Evolutionary conservation across 2,113 vertebrate genomes (phyloP), one percentile per base, ranked within the genome.

Genomic region (Oreamnos americanus): DNA sequence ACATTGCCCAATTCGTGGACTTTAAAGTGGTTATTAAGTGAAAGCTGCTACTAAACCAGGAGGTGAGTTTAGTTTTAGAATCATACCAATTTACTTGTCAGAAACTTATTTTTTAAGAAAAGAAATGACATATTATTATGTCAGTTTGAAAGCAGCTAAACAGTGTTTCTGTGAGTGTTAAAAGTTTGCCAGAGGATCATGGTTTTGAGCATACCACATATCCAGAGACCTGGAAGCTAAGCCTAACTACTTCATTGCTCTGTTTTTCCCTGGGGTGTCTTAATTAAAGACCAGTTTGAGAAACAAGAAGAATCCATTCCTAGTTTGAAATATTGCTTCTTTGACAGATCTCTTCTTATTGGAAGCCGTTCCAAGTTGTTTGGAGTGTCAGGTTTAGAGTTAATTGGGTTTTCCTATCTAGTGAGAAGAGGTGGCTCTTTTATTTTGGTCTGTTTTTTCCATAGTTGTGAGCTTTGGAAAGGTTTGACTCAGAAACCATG

Each of bases 201-300:
- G 95, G 97, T 97, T 99, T 98, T 98, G 92, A 98, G 85, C 57
- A 92, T 97, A 96, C 36, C 47, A 47, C 8, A 71, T 33, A 92
- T 78, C 47, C 93, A 97, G 98, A 98, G 96, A 98, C 96, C 74
- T 33, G 93, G 95, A 79, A 96, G 96, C 83, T 81, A 64, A 92
- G 87, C 94, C 28, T 12, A 78, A 25, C 36, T 92, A 30, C 28
- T 51, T 43, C 53, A 67, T 98, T 57, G 94, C 88, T 81, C 13
- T 87, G 92, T 98, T 98, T 97, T 98, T 92, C 79, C 96, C 94
- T 96, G 88, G 95, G 95, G 85, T 96, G 88, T 92, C 97, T 97
- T 98, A 98, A 98, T 99, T 99, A 98, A 98, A 96, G 97, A 74
- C 57, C 94, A 97, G 94, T 98, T 33, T n/a, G 79, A 98, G 94